Percentiles rank a stretch among this genome's conserved stretches.
Conservation (phyloP, 2,797 vertebrate genomes). For the Etheostoma perlongum region DNA sequence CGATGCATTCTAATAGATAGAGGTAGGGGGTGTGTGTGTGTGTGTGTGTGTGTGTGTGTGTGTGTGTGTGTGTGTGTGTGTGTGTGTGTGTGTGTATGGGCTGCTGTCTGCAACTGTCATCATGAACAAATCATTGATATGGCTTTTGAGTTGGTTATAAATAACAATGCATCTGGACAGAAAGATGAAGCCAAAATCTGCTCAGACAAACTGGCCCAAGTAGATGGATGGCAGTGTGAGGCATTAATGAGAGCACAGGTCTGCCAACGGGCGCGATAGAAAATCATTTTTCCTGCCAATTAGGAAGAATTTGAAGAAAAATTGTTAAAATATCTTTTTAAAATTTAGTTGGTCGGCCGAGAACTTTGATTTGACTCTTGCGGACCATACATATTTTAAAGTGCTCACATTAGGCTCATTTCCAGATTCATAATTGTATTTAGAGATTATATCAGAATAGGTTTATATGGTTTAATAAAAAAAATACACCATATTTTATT, state of each 20-base stretch:
- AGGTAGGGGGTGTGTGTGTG: not conserved
- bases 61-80: not conserved
- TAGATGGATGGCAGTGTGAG: slow-evolving; percentile 60
- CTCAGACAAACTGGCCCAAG: slow-evolving; percentile 60
- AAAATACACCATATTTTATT: no score
- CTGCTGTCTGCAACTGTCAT: slow-evolving; percentile 58
- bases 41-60: not conserved
- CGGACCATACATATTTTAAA: not conserved
- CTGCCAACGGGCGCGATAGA: slow-evolving; percentile 44
- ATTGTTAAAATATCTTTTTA: not conserved
- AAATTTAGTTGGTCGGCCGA: not conserved
- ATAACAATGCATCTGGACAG: slow-evolving; percentile 71
- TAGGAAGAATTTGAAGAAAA: not conserved
- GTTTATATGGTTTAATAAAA: no score
- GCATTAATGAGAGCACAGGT: slow-evolving; percentile 68
- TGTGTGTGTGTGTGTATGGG: not conserved
- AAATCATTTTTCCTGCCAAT: not conserved
- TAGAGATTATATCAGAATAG: no score
- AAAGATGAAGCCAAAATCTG: slow-evolving; percentile 59
- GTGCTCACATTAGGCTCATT: no score
- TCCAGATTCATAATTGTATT: no score
- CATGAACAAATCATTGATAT: slow-evolving; percentile 42
- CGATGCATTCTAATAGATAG: slow-evolving; percentile 19
- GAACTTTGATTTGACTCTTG: slow-evolving; percentile 3
- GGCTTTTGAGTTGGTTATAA: slow-evolving; percentile 59